Conservation (phyloP, 2,888 invertebrate genomes). For the Dyspetes luteomarginatus region DNA sequence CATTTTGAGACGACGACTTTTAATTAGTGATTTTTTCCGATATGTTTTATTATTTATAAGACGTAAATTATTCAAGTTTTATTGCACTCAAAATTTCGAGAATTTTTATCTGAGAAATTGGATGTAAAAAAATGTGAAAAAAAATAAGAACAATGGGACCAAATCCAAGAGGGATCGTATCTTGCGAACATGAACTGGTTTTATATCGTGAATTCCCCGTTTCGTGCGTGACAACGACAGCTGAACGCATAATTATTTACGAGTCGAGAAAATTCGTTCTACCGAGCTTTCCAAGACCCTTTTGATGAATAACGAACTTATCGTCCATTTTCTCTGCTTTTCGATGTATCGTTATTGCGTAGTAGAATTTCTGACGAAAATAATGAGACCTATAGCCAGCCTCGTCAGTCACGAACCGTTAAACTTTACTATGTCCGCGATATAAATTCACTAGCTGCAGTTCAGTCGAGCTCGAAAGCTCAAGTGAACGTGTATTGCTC, state of each 20-base stretch:
- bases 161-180: too few relatives aligned
- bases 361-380: conserved; percentile 27
- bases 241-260: neutral
- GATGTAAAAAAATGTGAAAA: too few relatives aligned
- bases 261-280: neutral
- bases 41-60: too few relatives aligned
- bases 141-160: too few relatives aligned
- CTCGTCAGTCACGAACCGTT: conserved; percentile 66
- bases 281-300: neutral
- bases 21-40: too few relatives aligned
- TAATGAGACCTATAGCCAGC: conserved; percentile 7
- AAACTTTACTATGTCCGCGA: conserved; percentile 55
- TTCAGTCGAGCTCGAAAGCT: conserved; percentile 65
- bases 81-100: too few relatives aligned
- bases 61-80: too few relatives aligned
- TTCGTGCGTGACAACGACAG: neutral
- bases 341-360: conserved; percentile 3
- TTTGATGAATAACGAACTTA: neutral
- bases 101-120: too few relatives aligned
- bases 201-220: neutral
- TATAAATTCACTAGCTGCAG: conserved; percentile 35
- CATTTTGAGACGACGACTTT: too few relatives aligned
- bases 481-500: conserved; percentile 42
- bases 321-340: neutral
- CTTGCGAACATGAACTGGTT: neutral